These are phyloP conservation scores for Mirza zaza DNA, from an alignment of 2,113 vertebrate genomes.

Conservation along the genomic window DNA sequence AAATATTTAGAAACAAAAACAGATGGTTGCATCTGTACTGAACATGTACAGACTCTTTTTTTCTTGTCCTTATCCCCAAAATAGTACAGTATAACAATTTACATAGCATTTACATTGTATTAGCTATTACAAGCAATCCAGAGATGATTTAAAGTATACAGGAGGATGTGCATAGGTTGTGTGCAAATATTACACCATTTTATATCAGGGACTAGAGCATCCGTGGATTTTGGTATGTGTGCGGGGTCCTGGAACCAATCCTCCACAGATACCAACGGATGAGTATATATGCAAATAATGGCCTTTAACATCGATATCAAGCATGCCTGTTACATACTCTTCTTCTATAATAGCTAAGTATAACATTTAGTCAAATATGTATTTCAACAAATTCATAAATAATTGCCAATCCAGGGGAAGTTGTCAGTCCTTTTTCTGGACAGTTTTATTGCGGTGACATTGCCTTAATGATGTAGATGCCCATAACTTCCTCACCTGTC, in stretches of 20 bases:
- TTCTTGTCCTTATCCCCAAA: too few species aligned
- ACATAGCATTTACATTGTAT: too few species aligned
- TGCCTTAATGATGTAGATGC: not conserved
- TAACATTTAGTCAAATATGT: not conserved
- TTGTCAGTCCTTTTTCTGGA: not conserved
- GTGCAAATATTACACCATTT: not conserved
- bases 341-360: not conserved
- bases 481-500: not conserved
- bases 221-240: not conserved
- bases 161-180: not conserved
- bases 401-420: not conserved
- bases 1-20: not conserved
- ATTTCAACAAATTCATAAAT: conserved; percentile 15
- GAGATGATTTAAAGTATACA: too few species aligned
- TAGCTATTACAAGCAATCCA: too few species aligned
- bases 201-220: not conserved
- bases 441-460: not conserved
- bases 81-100: too few species aligned
- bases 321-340: not conserved
- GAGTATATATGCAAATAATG: not conserved
- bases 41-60: too few species aligned
- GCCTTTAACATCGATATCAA: not conserved
- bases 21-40: not conserved
- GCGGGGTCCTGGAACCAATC: not conserved
- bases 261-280: not conserved